Evolutionary conservation across 2,797 vertebrate species (phyloP).

Genomic region (Saxicola maurus): DNA sequence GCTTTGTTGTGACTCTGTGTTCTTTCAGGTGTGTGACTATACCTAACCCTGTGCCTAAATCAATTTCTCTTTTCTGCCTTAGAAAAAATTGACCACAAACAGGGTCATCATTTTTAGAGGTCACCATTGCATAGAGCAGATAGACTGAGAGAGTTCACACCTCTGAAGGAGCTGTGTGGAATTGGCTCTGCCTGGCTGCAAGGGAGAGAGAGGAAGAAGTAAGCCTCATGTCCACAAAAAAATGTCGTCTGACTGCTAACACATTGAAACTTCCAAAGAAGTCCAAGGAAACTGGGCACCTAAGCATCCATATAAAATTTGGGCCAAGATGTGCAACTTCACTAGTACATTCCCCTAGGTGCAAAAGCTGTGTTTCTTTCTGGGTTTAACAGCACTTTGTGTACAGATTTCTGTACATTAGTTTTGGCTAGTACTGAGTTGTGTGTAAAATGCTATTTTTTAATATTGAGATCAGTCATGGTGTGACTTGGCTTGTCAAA

Average conservation of each 20-base stretch:
- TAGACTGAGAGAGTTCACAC: neutral
- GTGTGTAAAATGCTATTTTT: neutral
- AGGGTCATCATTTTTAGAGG: neutral
- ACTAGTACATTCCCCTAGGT: neutral
- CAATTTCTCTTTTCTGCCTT: neutral
- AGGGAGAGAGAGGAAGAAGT: neutral
- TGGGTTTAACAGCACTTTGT: neutral
- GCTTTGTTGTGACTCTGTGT: neutral
- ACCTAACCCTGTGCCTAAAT: neutral
- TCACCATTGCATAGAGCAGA: neutral
- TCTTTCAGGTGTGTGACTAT: neutral
- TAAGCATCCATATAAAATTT: neutral
- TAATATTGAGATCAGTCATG: neutral
- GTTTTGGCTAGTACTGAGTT: neutral
- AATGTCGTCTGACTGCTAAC: neutral
- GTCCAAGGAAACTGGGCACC: neutral
- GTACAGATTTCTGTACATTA: neutral
- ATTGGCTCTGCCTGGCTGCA: neutral
- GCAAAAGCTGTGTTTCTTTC: neutral
- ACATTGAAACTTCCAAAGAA: rapidly evolving
- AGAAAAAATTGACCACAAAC: neutral
- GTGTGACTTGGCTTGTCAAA: neutral
- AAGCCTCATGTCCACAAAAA: neutral
- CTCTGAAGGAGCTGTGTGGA: neutral
- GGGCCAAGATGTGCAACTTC: neutral